These are phyloP conservation scores for Dolichoris vasculosae DNA, from an alignment of 1,140 invertebrate species.

Conservation along the genomic window DNA sequence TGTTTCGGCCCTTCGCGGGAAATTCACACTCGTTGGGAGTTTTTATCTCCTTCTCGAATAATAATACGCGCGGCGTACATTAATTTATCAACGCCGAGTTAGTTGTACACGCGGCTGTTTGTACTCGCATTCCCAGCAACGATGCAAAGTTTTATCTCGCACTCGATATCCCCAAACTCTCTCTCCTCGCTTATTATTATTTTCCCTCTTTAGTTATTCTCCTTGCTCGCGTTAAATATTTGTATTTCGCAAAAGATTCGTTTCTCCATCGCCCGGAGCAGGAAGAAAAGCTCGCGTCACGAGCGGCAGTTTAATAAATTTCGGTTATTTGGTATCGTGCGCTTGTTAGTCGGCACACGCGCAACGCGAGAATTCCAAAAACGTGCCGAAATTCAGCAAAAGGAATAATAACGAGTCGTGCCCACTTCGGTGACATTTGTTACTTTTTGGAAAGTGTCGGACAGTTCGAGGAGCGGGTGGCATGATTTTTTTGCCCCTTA, in stretches of 20 bases:
- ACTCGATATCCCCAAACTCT: neutral
- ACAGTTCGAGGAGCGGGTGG: no score
- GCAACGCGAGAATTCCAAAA: neutral
- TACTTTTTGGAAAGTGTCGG: neutral
- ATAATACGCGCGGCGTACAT: neutral
- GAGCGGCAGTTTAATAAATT: neutral
- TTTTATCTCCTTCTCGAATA: neutral
- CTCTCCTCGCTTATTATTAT: neutral
- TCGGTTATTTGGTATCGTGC: neutral
- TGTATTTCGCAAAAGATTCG: neutral
- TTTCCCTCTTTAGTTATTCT: neutral
- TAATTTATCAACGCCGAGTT: neutral
- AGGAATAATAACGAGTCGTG: neutral
- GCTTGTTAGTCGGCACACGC: conserved; percentile 10
- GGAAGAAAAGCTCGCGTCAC: neutral
- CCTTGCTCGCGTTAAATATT: no score
- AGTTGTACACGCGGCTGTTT: neutral
- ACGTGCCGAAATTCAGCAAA: conserved; percentile 14
- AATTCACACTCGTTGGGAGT: neutral
- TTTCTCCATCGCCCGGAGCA: neutral
- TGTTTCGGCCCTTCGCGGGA: neutral
- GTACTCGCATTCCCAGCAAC: neutral
- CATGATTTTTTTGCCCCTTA: neutral
- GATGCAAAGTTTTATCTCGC: neutral
- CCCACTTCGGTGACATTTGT: neutral